phyloP scores from a whole-genome alignment of 1,140 invertebrate species.

The Drosophila biarmipes region DNA sequence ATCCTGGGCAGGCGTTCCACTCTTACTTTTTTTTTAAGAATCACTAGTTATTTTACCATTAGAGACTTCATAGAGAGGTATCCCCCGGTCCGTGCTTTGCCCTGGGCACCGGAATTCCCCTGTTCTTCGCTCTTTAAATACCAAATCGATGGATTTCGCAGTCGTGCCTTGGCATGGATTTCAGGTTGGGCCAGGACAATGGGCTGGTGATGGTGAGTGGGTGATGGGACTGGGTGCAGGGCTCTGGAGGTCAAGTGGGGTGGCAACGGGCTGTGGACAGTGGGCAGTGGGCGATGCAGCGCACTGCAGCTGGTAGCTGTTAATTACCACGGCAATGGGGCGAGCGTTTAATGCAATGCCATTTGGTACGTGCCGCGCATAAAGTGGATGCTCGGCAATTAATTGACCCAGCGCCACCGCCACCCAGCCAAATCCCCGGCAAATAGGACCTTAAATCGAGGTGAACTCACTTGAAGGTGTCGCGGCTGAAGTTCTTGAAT shows the following conservation, averaged over 20 bases:
- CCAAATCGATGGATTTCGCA: slow-evolving; percentile 55
- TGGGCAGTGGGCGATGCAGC: slow-evolving; percentile 10
- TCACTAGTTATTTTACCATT: too few species aligned
- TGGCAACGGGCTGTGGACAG: not conserved
- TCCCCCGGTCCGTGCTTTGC: not conserved
- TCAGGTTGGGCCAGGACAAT: slow-evolving; percentile 6
- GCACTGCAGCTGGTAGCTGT: slow-evolving; percentile 47
- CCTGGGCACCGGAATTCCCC: not conserved
- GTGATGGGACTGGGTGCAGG: too few species aligned
- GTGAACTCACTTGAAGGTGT: slow-evolving; percentile 87
- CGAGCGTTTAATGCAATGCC: slow-evolving; percentile 76
- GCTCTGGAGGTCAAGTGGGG: slow-evolving; percentile 20
- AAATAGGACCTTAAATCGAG: slow-evolving; percentile 6
- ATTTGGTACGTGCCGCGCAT: slow-evolving; percentile 78
- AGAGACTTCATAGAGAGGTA: not conserved
- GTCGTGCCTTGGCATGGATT: slow-evolving; percentile 44
- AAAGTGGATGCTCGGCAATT: slow-evolving; percentile 86
- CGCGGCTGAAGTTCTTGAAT: slow-evolving; percentile 88
- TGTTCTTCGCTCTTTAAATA: slow-evolving; percentile 30
- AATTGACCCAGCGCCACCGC: slow-evolving; percentile 65
- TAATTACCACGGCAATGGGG: slow-evolving; percentile 76
- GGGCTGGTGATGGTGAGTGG: not conserved
- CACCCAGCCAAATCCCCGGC: slow-evolving; percentile 2
- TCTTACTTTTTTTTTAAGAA: too few species aligned
- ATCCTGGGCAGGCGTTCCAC: too few species aligned